A percentile compares a stretch with the other conserved stretches of the same genome.
phyloP scores from a whole-genome alignment of 2,797 vertebrate genomes.

The Chelonia mydas region DNA sequence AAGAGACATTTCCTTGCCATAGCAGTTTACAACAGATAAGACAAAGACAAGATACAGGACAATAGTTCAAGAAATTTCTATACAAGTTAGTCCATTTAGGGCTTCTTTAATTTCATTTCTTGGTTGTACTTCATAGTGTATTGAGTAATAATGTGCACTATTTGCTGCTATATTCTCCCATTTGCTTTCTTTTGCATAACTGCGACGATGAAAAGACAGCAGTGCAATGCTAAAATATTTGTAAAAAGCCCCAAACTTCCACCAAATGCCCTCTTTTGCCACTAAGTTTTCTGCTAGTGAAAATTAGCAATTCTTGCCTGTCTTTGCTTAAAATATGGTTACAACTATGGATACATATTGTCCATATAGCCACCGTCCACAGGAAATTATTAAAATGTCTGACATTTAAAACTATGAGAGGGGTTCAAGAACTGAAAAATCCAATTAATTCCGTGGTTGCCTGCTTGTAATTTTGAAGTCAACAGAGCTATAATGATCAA shows the following conservation, averaged over 20 bases:
- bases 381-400: background rate
- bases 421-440: background rate
- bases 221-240: background rate
- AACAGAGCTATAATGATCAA: background rate
- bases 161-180: background rate
- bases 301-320: background rate
- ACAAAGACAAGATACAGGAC: background rate
- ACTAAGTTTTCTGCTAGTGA: background rate
- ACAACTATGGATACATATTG: background rate
- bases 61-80: background rate
- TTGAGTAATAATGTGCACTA: background rate
- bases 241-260: background rate
- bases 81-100: background rate
- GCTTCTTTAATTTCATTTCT: background rate
- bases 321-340: background rate
- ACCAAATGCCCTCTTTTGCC: background rate
- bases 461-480: conserved; percentile 1
- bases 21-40: background rate
- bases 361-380: background rate
- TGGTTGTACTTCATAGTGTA: background rate
- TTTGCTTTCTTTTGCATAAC: background rate
- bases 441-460: background rate
- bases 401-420: background rate
- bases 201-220: background rate
- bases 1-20: background rate